Evolutionary conservation across 2,113 vertebrate genomes (phyloP).

Genomic region (Guaruba guarouba): DNA sequence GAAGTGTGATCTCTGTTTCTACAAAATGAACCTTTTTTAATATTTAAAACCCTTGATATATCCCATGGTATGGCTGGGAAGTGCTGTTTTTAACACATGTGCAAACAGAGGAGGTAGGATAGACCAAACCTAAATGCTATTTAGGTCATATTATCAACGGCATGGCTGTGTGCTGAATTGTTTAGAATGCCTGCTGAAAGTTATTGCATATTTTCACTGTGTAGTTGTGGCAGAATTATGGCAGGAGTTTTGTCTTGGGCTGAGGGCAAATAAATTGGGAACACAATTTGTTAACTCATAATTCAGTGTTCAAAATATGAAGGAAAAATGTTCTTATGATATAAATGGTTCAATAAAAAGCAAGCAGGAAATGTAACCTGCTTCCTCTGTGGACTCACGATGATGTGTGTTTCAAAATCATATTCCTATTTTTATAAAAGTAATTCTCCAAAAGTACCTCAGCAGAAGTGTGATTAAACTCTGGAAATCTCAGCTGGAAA

Average conservation of each 20-base stretch:
- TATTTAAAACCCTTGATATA: not conserved
- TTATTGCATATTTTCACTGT: not conserved
- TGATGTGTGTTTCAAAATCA: slow-evolving; percentile 53
- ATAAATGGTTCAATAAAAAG: not conserved
- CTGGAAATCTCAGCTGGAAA: slow-evolving; percentile 47
- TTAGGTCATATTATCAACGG: not conserved
- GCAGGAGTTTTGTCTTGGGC: not conserved
- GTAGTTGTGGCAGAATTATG: not conserved
- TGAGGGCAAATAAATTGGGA: slow-evolving; percentile 8
- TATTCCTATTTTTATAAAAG: slow-evolving; percentile 43
- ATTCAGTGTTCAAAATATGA: not conserved
- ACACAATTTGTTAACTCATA: slow-evolving; percentile 17
- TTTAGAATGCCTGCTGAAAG: not conserved
- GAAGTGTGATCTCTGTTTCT: not conserved
- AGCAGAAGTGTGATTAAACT: slow-evolving; percentile 29
- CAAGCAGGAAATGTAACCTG: not conserved
- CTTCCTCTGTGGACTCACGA: slow-evolving; percentile 2
- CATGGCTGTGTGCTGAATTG: not conserved
- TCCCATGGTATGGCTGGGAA: not conserved
- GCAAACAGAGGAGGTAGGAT: not conserved
- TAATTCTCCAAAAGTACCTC: slow-evolving; percentile 15
- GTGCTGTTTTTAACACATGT: not conserved
- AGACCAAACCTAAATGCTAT: not conserved
- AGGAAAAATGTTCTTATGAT: slow-evolving; percentile 8
- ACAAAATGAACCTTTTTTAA: not conserved